Base-by-base conservation (phyloP, 2,888 invertebrate species). In the Lepetodrilus schrolli region DNA sequence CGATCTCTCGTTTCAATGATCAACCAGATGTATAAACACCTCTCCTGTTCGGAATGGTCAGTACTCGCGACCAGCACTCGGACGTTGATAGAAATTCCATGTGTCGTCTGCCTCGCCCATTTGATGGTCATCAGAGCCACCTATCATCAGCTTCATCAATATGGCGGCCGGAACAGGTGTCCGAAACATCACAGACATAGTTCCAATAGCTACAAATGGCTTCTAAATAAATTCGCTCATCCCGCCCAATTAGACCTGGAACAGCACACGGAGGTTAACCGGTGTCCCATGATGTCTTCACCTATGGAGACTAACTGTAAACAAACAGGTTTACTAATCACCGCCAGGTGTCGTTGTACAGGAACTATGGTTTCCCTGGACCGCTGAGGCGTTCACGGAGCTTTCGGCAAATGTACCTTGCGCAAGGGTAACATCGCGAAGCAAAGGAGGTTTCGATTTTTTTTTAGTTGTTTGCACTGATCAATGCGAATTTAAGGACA, bases 341-440 rank as follows among this genome's bases (percentile, higher is more conserved):
- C 58, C 58, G 26, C 58, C 58, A 58, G 10, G 58, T 58, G 58
- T 26, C 58, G 48, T n/a, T 4, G 48, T 48, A n/a, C n/a, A n/a
- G n/a, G n/a, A n/a, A n/a, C n/a, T n/a, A n/a, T n/a, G n/a, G n/a
- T n/a, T n/a, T n/a, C n/a, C n/a, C n/a, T n/a, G n/a, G n/a, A n/a
- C n/a, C n/a, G n/a, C n/a, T n/a, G n/a, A n/a, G n/a, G n/a, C n/a
- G n/a, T n/a, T n/a, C n/a, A n/a, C n/a, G n/a, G n/a, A n/a, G n/a
- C n/a, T n/a, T n/a, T n/a, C n/a, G n/a, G n/a, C n/a, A n/a, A n/a
- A n/a, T n/a, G n/a, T n/a, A n/a, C n/a, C n/a, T n/a, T n/a, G n/a
- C n/a, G n/a, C n/a, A n/a, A n/a, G n/a, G n/a, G n/a, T n/a, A n/a
- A n/a, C n/a, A n/a, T n/a, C n/a, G n/a, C n/a, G n/a, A n/a, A n/a